A percentile compares a stretch with the other conserved stretches of the same genome.
Evolutionary conservation across 2,888 invertebrate species (phyloP).

Genomic region (Timema cristinae): DNA sequence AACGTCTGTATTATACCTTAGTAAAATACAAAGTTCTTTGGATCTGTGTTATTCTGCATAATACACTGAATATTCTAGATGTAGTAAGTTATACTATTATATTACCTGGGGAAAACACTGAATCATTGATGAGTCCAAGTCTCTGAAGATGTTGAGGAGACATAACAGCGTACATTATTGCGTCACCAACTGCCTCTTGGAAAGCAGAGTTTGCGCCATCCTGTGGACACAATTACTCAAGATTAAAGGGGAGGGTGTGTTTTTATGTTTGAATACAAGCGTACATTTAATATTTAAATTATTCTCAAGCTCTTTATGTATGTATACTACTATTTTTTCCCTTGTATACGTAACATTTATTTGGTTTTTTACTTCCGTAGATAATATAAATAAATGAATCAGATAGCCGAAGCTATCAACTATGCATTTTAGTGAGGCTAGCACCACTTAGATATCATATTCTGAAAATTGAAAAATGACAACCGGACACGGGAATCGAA

Average conservation of each 20-base stretch:
- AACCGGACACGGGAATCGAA: too few relatives aligned
- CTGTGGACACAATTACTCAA: constrained; percentile 45
- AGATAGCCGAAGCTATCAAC: too few relatives aligned
- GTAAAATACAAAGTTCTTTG: too few relatives aligned
- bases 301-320: constrained; percentile 5
- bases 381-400: too few relatives aligned
- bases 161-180: constrained; percentile 62
- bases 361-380: too few relatives aligned
- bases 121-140: constrained; percentile 51
- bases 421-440: too few relatives aligned
- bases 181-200: constrained; percentile 70
- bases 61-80: too few relatives aligned
- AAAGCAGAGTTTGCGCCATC: constrained; percentile 69
- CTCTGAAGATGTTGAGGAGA: constrained; percentile 63
- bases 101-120: neutral
- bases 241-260: neutral
- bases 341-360: neutral
- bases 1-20: too few relatives aligned
- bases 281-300: neutral
- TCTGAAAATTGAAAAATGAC: too few relatives aligned
- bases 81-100: too few relatives aligned
- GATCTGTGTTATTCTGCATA: too few relatives aligned
- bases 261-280: neutral
- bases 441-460: too few relatives aligned
- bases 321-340: neutral